A percentile compares a stretch with the other conserved stretches of the same genome.
These are phyloP conservation scores for Leptopilina clavipes DNA, from an alignment of 1,140 invertebrate genomes.

Conservation along the genomic window DNA sequence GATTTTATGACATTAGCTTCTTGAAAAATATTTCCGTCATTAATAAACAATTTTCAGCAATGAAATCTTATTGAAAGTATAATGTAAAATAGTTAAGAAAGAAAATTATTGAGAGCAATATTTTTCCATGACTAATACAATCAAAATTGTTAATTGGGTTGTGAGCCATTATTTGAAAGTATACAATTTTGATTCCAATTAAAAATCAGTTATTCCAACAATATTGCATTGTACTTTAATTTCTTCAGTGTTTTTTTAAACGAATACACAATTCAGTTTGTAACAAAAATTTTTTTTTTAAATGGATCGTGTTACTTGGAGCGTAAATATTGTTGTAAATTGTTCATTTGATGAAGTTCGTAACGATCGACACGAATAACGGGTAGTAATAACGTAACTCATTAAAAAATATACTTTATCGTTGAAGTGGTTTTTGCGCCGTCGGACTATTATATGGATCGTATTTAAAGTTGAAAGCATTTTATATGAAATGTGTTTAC, in stretches of 20 bases:
- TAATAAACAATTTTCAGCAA: too few species aligned
- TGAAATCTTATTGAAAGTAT: too few species aligned
- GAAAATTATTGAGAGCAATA: too few species aligned
- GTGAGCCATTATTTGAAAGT: too few species aligned
- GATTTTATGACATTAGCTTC: too few species aligned
- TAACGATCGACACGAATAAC: slow-evolving; percentile 7
- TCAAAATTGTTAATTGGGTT: too few species aligned
- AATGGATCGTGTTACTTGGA: neutral
- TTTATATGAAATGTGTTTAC: neutral
- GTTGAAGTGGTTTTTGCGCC: neutral
- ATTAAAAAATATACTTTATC: slow-evolving; percentile 1
- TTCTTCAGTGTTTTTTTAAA: neutral
- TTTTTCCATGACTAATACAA: too few species aligned
- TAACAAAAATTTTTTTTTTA: neutral
- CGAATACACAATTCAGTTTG: neutral
- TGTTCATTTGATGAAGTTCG: neutral
- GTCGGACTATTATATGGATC: neutral
- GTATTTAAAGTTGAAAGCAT: neutral
- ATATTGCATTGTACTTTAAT: neutral
- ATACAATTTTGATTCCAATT: too few species aligned
- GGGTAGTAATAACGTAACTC: neutral
- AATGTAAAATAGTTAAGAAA: too few species aligned
- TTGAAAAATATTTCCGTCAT: too few species aligned
- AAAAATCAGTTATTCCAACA: too few species aligned
- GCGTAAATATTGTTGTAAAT: slow-evolving; percentile 8